Base-by-base conservation (phyloP, 2,113 vertebrate species). In the Grammomys dolichurus region DNA sequence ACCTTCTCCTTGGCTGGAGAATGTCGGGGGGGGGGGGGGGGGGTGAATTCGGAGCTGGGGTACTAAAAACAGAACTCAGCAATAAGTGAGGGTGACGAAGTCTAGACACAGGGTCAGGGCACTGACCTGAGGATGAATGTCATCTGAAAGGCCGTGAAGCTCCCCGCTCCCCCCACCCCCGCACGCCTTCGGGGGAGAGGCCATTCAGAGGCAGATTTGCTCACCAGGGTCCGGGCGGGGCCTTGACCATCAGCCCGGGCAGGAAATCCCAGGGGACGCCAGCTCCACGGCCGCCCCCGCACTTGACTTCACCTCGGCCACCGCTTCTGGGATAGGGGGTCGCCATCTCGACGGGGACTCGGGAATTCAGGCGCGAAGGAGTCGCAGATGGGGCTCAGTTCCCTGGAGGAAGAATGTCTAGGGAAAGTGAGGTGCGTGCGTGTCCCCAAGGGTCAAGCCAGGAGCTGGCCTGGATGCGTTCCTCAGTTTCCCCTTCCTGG, bases 191-290 rank as follows among this genome's bases (percentile, higher is more conserved):
- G 31, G 40, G 90, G 69, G 28, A 3, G 43, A 43, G 78, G 5
- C 80, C 69, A 36, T n/a, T 22, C 22, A 58, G 26, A n/a, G 56
- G 31, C 76, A 22, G 43, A 51, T 84, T 84, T 63, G 94, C 99
- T 99, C 98, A 99, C 99, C 99, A 99, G 96, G 99, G 99, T 93
- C 99, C 97, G 0, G 99, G 99, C 73, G 99, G 99, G 89, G 99
- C 99, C 98, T 99, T 99, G 98, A 99, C 99, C 97, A 99, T 96
- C 24, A 99, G 98, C 87, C 99, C 99, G 67, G 99, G 99, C 94
- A 99, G 98, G 97, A 99, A 99, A 98, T 99, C 99, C 99, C 99
- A 99, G 95, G 99, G 99, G 96, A 99, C 99, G 82, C 99, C 98
- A 97, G 99, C 98, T 67, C 96, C 97, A 1, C 94, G 93, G 63